Evolutionary conservation across 2,888 invertebrate genomes (phyloP), one percentile per base, ranked within the genome.

Genomic region (Arge pagana): DNA sequence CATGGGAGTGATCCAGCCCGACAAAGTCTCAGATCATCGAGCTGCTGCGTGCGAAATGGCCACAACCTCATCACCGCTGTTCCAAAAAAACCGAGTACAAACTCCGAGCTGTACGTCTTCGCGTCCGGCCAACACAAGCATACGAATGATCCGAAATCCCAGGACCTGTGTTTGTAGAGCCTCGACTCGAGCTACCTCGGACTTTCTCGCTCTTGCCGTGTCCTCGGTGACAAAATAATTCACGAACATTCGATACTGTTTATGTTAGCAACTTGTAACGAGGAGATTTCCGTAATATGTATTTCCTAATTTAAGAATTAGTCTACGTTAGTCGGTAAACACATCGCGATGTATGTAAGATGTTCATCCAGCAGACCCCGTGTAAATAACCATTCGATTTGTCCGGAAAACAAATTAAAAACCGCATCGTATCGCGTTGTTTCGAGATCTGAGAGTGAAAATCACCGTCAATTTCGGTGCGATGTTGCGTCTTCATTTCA

Each of bases 161-260:
- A 63, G 40, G 68, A 69, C 50, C 56, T 68, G 43, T 63, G 65
- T 52, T 49, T 69, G 50, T 68, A 50, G 58, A 54, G 19, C 30
- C 11, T n/a, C n/a, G n/a, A n/a, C n/a, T n/a, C n/a, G n/a, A n/a
- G n/a, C n/a, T n/a, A 43, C 33, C 16, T 6, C n/a, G 2, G 19
- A 16, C n/a, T 37, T n/a, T 19, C n/a, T 16, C 1, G 19, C n/a
- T 15, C 16, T 5, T 4, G n/a, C 10, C 19, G n/a, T 3, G 3
- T n/a, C n/a, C n/a, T 5, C 19, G 33, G 33, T 11, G 8, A 11
- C 21, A 40, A 40, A 40, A 18, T 16, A 1, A 40, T 19, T n/a
- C 18, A 28, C 2, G 3, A 6, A 37, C 10, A 19, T 19, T 37
- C 21, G 37, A 10, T 28, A 24, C 15, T 4, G 13, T 41, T 16